Conservation (phyloP, 2,797 vertebrate species). For the Brachyrhaphis roseni region DNA sequence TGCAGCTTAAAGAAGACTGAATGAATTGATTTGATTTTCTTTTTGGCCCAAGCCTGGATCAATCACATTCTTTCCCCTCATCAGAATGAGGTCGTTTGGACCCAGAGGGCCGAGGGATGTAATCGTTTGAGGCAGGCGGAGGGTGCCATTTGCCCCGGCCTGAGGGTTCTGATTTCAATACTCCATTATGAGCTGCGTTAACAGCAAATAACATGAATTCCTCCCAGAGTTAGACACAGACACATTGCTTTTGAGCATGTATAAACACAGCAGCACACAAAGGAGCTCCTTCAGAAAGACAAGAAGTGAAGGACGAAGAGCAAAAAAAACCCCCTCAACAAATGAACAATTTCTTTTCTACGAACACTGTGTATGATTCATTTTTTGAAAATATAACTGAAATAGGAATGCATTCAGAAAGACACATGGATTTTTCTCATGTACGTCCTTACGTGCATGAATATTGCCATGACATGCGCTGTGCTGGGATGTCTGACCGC, state of each 20-base stretch:
- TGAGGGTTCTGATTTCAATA: conserved; percentile 83
- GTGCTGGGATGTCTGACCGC: not conserved
- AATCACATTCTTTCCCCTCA: conserved; percentile 83
- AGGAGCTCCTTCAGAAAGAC: conserved; percentile 51
- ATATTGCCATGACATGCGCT: not conserved
- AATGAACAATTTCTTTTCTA: conserved; percentile 18
- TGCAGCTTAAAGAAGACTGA: conserved; percentile 76
- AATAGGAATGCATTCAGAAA: conserved; percentile 38
- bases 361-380: conserved; percentile 4
- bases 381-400: conserved; percentile 35
- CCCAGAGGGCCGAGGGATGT: conserved; percentile 81
- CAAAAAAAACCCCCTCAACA: conserved; percentile 3
- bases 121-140: conserved; percentile 87
- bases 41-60: conserved; percentile 80
- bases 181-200: conserved; percentile 89
- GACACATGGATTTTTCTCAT: conserved; percentile 21
- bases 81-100: conserved; percentile 71
- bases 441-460: conserved; percentile 14
- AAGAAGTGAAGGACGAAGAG: not conserved
- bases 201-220: conserved; percentile 91
- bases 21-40: conserved; percentile 92
- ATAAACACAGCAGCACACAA: conserved; percentile 52
- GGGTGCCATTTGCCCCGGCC: conserved; percentile 73
- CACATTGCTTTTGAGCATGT: conserved; percentile 30
- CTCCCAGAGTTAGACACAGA: conserved; percentile 62